Conservation (phyloP, 2,797 vertebrate genomes). For the Lophius americanus region DNA sequence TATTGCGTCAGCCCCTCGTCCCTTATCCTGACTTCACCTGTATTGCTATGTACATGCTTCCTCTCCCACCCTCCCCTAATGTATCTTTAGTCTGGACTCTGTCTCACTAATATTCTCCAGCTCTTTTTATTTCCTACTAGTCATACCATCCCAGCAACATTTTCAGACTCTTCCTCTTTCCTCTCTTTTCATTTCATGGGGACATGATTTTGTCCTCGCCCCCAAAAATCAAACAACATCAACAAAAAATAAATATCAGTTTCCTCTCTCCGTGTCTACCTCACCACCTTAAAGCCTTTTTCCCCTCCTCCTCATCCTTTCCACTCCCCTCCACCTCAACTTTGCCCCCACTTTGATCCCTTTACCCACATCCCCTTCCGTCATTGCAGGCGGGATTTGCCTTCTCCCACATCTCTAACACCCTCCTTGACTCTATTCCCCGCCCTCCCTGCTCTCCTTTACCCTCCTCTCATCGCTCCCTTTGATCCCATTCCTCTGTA, state of each 20-base stretch:
- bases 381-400: background rate
- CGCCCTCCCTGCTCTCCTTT: background rate
- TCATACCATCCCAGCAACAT: background rate
- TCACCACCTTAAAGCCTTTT: background rate
- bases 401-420: background rate
- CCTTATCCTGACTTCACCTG: conserved; percentile 48
- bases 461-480: background rate
- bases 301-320: background rate
- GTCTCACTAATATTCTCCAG: conserved; percentile 18
- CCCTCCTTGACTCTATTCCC: background rate
- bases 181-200: conserved; percentile 11
- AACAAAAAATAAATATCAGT: background rate
- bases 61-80: conserved; percentile 33
- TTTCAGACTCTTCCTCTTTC: conserved; percentile 15
- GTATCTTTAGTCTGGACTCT: conserved; percentile 19
- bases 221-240: no score
- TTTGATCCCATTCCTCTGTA: background rate
- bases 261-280: background rate
- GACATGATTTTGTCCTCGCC: background rate
- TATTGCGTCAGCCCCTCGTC: conserved; percentile 35
- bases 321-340: background rate
- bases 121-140: conserved; percentile 5
- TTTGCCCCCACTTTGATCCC: conserved; percentile 3
- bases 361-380: conserved; percentile 1
- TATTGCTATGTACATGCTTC: conserved; percentile 6